Conservation (phyloP, 1,140 invertebrate species). For the Leptoteleia sp. region DNA sequence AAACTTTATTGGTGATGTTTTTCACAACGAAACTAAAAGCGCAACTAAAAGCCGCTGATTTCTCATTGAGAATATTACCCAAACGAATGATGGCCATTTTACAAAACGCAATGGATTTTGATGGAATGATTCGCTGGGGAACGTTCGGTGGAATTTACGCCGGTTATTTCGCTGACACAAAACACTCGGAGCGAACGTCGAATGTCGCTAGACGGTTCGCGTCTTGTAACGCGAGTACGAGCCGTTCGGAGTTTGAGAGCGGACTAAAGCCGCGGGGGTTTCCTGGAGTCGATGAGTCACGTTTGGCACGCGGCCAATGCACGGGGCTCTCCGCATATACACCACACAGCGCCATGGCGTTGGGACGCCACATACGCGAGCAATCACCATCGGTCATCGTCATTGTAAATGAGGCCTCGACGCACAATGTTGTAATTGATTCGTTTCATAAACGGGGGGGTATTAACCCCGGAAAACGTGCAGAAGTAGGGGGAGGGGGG, state of each 20-base stretch:
- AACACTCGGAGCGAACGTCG: slow-evolving; percentile 39
- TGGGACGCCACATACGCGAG: slow-evolving; percentile 49
- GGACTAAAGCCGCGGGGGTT: slow-evolving; percentile 75
- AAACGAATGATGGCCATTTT: slow-evolving; percentile 65
- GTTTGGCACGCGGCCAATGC: slow-evolving; percentile 68
- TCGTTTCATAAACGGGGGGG: slow-evolving; percentile 52
- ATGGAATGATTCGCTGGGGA: background rate
- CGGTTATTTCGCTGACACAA: slow-evolving; percentile 37
- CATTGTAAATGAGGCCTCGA: slow-evolving; percentile 46
- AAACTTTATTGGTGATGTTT: no score
- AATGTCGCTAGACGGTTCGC: slow-evolving; percentile 36
- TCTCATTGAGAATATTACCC: slow-evolving; percentile 27
- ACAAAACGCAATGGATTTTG: slow-evolving; percentile 2
- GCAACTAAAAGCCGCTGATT: background rate
- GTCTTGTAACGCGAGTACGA: slow-evolving; percentile 43
- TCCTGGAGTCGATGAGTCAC: slow-evolving; percentile 76
- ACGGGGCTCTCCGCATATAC: slow-evolving; percentile 51
- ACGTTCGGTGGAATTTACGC: slow-evolving; percentile 11
- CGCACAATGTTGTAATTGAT: slow-evolving; percentile 56
- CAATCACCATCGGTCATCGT: slow-evolving; percentile 63
- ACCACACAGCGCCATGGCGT: slow-evolving; percentile 53
- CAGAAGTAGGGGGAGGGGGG: background rate
- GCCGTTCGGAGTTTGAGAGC: slow-evolving; percentile 70
- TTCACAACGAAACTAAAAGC: no score
- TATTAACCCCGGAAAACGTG: slow-evolving; percentile 42